Percentiles rank a stretch among this genome's conserved stretches.
Conservation (phyloP, 2,113 vertebrate species). For the Myocastor coypus region DNA sequence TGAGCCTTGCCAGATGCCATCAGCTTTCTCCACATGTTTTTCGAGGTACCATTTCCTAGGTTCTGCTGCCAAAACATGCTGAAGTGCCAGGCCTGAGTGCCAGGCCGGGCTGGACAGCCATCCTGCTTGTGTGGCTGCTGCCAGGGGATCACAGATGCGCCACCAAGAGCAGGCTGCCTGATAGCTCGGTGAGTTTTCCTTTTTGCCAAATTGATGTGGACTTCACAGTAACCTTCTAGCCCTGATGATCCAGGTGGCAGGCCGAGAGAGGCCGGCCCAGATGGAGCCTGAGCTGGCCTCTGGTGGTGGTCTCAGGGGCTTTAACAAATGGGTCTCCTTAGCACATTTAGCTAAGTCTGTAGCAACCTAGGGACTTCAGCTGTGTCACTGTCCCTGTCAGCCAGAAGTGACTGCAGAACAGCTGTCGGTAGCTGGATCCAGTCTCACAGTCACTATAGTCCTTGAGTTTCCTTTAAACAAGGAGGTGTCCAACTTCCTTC, state of each 20-base stretch:
- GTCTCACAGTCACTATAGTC: background rate
- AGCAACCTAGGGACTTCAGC: constrained; percentile 1
- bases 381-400: background rate
- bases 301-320: background rate
- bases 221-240: constrained; percentile 65
- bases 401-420: constrained; percentile 62
- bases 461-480: constrained; percentile 66
- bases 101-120: constrained; percentile 80
- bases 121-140: constrained; percentile 56
- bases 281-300: constrained; percentile 38
- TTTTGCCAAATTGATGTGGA: constrained; percentile 75
- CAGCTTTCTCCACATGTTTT: constrained; percentile 72
- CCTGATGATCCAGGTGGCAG: background rate
- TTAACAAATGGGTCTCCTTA: constrained; percentile 39
- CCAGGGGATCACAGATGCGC: constrained; percentile 77
- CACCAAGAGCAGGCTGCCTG: constrained; percentile 70
- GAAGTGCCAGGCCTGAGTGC: constrained; percentile 79
- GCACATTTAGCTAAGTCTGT: constrained; percentile 39
- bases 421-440: constrained; percentile 36
- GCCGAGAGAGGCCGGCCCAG: constrained; percentile 3
- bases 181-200: constrained; percentile 67
- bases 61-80: constrained; percentile 79
- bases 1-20: constrained; percentile 73
- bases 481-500: background rate
- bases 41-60: constrained; percentile 69